These are phyloP conservation scores for Tachysurus fulvidraco DNA, from an alignment of 2,113 vertebrate species.

Conservation along the genomic window DNA sequence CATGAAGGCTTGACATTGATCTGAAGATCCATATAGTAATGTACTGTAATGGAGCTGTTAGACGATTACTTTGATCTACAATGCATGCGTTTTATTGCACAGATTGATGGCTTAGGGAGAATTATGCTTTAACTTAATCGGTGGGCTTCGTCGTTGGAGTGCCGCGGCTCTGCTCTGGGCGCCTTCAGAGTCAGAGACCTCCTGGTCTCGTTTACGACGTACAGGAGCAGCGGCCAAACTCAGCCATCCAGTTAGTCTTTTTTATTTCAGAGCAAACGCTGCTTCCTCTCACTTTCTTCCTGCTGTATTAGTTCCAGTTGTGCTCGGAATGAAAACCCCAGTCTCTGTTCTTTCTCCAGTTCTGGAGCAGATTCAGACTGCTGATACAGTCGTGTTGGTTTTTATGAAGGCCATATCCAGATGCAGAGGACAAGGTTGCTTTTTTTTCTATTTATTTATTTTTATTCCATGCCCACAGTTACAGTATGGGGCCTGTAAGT, in stretches of 20 bases:
- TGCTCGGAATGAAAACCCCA: not conserved
- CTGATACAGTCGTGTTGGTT: slow-evolving; percentile 30
- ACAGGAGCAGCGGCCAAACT: not conserved
- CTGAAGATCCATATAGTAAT: slow-evolving; percentile 71
- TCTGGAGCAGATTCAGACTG: slow-evolving; percentile 5
- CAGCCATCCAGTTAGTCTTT: not conserved
- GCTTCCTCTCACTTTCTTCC: not conserved
- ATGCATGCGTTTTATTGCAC: slow-evolving; percentile 63
- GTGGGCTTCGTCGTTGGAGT: slow-evolving; percentile 27
- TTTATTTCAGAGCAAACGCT: slow-evolving; percentile 1
- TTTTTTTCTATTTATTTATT: not conserved
- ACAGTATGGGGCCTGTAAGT: slow-evolving; percentile 60
- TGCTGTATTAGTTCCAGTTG: not conserved
- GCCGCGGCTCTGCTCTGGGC: slow-evolving; percentile 9
- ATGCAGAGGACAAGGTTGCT: slow-evolving; percentile 22
- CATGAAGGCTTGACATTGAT: slow-evolving; percentile 68
- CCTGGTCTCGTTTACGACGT: slow-evolving; percentile 18
- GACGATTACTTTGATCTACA: slow-evolving; percentile 71
- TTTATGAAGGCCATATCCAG: slow-evolving; percentile 36
- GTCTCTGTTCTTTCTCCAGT: not conserved
- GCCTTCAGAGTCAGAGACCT: slow-evolving; percentile 20
- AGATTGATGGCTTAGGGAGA: slow-evolving; percentile 60
- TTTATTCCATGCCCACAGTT: slow-evolving; percentile 30
- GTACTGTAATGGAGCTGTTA: slow-evolving; percentile 72
- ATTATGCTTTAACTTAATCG: slow-evolving; percentile 12